Conservation (phyloP, 2,888 invertebrate genomes). For the Leptopterna dolabrata region DNA sequence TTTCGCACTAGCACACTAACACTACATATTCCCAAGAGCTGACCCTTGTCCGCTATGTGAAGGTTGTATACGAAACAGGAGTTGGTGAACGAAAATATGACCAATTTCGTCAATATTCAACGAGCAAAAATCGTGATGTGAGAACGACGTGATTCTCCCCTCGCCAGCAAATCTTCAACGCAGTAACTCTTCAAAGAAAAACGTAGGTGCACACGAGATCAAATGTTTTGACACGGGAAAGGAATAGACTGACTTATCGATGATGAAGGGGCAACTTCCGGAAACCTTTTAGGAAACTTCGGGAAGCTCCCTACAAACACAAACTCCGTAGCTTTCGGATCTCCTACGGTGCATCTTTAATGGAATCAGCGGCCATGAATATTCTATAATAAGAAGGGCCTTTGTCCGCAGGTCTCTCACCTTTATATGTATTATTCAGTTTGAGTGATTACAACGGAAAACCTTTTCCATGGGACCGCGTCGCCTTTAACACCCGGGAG, state of each 20-base stretch:
- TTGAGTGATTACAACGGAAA: slow-evolving; percentile 30
- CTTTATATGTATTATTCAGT: slow-evolving; percentile 46
- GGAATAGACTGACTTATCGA: background rate
- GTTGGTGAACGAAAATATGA: too few species aligned
- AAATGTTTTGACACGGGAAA: background rate
- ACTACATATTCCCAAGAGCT: too few species aligned
- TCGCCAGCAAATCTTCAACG: too few species aligned
- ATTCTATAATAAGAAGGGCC: slow-evolving; percentile 45
- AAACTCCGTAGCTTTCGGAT: background rate
- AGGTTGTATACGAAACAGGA: too few species aligned
- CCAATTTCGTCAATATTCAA: too few species aligned
- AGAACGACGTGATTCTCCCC: too few species aligned
- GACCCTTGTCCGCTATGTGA: too few species aligned
- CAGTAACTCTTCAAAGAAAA: too few species aligned
- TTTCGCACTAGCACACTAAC: too few species aligned
- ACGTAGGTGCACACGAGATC: background rate
- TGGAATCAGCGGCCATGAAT: slow-evolving; percentile 56
- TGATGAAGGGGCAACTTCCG: background rate
- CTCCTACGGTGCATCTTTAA: slow-evolving; percentile 51
- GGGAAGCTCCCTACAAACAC: background rate
- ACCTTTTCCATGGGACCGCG: slow-evolving; percentile 28
- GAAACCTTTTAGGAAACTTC: background rate
- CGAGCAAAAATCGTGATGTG: too few species aligned
- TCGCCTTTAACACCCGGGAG: slow-evolving; percentile 5
- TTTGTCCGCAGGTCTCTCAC: slow-evolving; percentile 42